Conservation (phyloP, 2,888 invertebrate species). For the Yponomeuta sedellus region DNA sequence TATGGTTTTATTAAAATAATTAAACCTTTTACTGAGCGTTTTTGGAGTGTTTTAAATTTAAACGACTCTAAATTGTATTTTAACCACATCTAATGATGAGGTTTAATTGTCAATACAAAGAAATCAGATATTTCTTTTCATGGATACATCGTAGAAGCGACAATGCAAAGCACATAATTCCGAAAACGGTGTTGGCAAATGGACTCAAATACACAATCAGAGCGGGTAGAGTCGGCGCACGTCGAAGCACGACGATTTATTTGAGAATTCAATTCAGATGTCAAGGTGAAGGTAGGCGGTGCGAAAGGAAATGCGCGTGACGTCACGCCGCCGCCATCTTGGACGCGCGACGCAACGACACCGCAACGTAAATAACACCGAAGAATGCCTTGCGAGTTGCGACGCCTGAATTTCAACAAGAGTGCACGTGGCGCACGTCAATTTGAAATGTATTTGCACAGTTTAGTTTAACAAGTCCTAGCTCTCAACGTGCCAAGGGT, state of each 20-base stretch:
- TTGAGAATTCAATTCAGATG: slow-evolving; percentile 66
- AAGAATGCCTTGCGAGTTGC: not conserved
- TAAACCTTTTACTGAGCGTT: too few species aligned
- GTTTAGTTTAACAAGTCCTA: too few species aligned
- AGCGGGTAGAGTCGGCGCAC: not conserved
- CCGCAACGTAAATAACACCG: not conserved
- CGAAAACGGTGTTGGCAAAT: not conserved
- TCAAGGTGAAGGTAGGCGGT: slow-evolving; percentile 60
- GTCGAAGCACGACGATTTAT: slow-evolving; percentile 28
- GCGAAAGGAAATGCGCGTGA: slow-evolving; percentile 67
- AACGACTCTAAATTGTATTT: too few species aligned
- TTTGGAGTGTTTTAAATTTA: too few species aligned
- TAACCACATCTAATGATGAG: too few species aligned
- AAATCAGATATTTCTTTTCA: too few species aligned
- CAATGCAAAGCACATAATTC: not conserved
- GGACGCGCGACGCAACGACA: slow-evolving; percentile 17
- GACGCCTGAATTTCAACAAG: not conserved
- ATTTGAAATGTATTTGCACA: too few species aligned
- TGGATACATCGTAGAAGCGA: not conserved
- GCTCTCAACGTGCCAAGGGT: too few species aligned
- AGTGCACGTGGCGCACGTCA: not conserved
- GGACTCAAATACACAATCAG: not conserved
- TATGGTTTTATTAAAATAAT: too few species aligned
- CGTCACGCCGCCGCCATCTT: slow-evolving; percentile 62
- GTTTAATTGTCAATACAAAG: too few species aligned